Conservation (phyloP, 2,888 invertebrate genomes). For the Erebia aethiops region DNA sequence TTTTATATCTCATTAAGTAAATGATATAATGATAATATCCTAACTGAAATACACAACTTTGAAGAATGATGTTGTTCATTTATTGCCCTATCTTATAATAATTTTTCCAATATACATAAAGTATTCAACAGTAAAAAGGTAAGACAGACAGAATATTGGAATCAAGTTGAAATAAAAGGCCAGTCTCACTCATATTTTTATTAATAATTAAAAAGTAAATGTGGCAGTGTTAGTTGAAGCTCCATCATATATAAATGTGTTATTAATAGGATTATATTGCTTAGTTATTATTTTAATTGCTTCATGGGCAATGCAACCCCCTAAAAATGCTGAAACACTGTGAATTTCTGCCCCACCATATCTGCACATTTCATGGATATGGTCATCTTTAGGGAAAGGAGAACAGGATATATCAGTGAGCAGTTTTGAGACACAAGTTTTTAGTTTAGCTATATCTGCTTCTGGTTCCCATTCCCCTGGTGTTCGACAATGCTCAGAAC, state of each 20-base stretch:
- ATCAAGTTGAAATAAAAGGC: slow-evolving; percentile 23
- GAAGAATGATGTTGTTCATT: slow-evolving; percentile 56
- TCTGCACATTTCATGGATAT: slow-evolving; percentile 96
- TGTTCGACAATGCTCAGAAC: slow-evolving; percentile 92
- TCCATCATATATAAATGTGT: slow-evolving; percentile 97
- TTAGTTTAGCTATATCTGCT: slow-evolving; percentile 94
- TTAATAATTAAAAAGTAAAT: slow-evolving; percentile 85
- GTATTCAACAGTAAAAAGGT: no score
- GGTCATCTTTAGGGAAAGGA: slow-evolving; percentile 93
- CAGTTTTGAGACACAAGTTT: slow-evolving; percentile 88
- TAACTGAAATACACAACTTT: slow-evolving; percentile 78
- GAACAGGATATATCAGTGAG: slow-evolving; percentile 93
- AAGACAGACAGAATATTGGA: slow-evolving; percentile 6
- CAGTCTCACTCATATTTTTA: slow-evolving; percentile 22
- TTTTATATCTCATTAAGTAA: slow-evolving; percentile 73
- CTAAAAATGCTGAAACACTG: slow-evolving; percentile 95
- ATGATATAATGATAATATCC: slow-evolving; percentile 61
- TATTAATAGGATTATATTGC: slow-evolving; percentile 98
- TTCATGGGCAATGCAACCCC: slow-evolving; percentile 97
- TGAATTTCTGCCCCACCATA: slow-evolving; percentile 98
- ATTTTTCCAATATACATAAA: no score
- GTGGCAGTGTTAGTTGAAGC: slow-evolving; percentile 93
- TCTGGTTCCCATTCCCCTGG: slow-evolving; percentile 96
- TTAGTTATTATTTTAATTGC: slow-evolving; percentile 96
- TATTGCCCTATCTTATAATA: slow-evolving; percentile 6